Evolutionary conservation across 2,797 vertebrate species (phyloP).

Genomic region (Malurus splendens): DNA sequence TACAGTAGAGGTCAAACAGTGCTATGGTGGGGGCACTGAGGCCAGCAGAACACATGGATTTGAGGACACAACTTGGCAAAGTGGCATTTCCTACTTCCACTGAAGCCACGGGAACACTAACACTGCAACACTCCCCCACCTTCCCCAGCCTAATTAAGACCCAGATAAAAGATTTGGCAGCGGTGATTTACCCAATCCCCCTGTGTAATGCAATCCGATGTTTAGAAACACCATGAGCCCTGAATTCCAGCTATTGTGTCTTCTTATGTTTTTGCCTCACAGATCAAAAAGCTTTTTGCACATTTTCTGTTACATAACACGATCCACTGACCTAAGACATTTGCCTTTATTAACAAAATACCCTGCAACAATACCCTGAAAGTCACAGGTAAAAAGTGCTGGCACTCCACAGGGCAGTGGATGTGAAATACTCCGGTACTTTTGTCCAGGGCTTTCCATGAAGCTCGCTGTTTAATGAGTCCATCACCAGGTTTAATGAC

Average conservation of each 20-base stretch:
- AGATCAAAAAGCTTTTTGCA: background rate
- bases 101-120: background rate
- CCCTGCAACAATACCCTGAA: background rate
- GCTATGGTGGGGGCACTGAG: background rate
- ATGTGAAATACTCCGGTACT: background rate
- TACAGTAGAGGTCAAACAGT: background rate
- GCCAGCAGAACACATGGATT: background rate
- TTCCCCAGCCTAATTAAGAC: background rate
- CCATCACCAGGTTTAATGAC: slow-evolving; percentile 49
- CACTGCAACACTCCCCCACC: background rate
- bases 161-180: background rate
- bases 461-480: slow-evolving; percentile 33
- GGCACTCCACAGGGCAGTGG: background rate
- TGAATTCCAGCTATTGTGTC: background rate
- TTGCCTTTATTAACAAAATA: background rate
- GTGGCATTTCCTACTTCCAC: background rate
- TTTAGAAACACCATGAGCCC: background rate
- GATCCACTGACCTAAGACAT: background rate
- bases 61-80: background rate
- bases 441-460: background rate
- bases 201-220: background rate
- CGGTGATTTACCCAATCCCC: background rate
- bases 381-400: background rate
- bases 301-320: background rate
- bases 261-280: background rate